Conservation (phyloP, 2,888 invertebrate genomes). For the Pristionchus arcanus region DNA sequence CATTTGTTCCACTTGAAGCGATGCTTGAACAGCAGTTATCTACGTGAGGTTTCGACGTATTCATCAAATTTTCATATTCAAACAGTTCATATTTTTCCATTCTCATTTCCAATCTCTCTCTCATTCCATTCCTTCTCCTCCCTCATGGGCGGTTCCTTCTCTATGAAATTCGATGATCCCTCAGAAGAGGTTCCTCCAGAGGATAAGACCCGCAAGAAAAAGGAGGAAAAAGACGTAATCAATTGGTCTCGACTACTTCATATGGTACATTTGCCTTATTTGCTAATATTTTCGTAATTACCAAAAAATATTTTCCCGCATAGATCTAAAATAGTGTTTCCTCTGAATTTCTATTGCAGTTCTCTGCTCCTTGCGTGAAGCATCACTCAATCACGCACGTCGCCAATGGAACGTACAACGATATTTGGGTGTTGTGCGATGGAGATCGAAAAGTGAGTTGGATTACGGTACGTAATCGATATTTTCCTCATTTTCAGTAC, state of each 20-base stretch:
- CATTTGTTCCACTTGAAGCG: no score
- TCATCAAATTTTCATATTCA: no score
- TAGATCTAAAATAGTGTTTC: no score
- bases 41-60: no score
- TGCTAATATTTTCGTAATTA: neutral
- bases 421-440: constrained; percentile 47
- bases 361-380: neutral
- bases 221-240: no score
- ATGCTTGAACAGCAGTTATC: no score
- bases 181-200: neutral
- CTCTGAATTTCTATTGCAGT: no score
- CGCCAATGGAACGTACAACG: neutral
- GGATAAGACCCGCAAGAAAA: neutral
- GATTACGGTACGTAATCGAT: neutral
- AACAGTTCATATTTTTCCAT: no score
- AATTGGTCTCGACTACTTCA: neutral
- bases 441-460: constrained; percentile 17
- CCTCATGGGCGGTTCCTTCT: neutral
- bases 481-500: neutral
- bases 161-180: neutral
- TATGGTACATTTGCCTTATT: neutral
- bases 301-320: no score
- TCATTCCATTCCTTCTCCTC: neutral
- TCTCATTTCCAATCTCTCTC: neutral
- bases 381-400: neutral